Percentiles rank a stretch among this genome's conserved stretches.
These are phyloP conservation scores for Menura novaehollandiae DNA, from an alignment of 2,113 vertebrate species.

Conservation along the genomic window DNA sequence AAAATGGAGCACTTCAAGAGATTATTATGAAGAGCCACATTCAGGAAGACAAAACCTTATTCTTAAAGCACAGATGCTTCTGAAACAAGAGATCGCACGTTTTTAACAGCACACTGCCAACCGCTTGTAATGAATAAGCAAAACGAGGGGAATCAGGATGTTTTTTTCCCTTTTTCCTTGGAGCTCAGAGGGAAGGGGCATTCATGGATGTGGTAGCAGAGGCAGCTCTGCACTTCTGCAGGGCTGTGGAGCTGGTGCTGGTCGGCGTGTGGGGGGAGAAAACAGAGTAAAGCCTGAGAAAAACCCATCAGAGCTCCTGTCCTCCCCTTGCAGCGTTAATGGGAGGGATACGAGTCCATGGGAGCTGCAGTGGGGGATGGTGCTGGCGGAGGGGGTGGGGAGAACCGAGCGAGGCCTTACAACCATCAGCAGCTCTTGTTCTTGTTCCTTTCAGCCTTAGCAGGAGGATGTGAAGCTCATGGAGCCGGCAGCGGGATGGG, in stretches of 20 bases:
- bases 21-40: constrained; percentile 19
- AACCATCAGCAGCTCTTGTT: constrained; percentile 57
- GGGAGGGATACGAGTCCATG: constrained; percentile 49
- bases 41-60: constrained; percentile 39
- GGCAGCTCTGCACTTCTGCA: constrained; percentile 28
- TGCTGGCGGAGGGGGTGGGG: constrained; percentile 61
- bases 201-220: background rate
- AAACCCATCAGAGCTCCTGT: constrained; percentile 55
- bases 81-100: constrained; percentile 32
- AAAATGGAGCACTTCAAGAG: constrained; percentile 35
- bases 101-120: constrained; percentile 23
- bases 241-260: constrained; percentile 6
- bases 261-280: background rate
- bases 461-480: constrained; percentile 48
- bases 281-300: constrained; percentile 36
- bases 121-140: constrained; percentile 40
- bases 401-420: constrained; percentile 61
- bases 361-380: constrained; percentile 68
- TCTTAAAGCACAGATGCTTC: constrained; percentile 46
- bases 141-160: background rate
- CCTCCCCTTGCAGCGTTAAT: constrained; percentile 61
- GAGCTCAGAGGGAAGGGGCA: background rate
- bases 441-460: constrained; percentile 39
- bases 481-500: constrained; percentile 26
- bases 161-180: background rate